Base-by-base conservation (phyloP, 2,888 invertebrate genomes). In the Monopis laevigella region DNA sequence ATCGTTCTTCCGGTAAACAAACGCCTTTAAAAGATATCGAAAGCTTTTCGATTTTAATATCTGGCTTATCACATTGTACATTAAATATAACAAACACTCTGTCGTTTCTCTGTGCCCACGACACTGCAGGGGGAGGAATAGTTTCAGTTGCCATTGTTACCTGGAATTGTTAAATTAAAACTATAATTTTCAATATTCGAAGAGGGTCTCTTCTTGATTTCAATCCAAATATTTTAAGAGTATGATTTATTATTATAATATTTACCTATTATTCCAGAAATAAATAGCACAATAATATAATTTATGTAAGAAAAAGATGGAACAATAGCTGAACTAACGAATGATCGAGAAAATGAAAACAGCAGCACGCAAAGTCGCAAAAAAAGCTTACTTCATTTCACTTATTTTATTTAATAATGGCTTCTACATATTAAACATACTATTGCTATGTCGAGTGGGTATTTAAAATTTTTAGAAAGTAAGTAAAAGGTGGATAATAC, bases 61-160 rank as follows among this genome's bases (percentile, higher is more conserved):
- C 85, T 35, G 94, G 89, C 62, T 90, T 86, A 73, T 90, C 88
- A 70, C 91, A 90, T 84, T 96, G 93, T 58, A 96, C 84, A 67
- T 93, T 90, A 65, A 98, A 88, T 52, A 94, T 94, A 53, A 97
- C 75, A 71, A 88, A 92, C 47, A 98, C 75, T 53, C 88, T 75
- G 51, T 87, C 84, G 54, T 84, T 87, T 64, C 93, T 85, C 75
- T 98, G 97, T 41, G 97, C 97, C 98, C 98, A 98, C 63, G 90
- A 87, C 44, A 96, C 90, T 44, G 92, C 88, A 41, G 96, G 96
- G 41, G 96, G 96, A n/a, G 40, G 38, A 7, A 13, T 36, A 5
- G 35, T 29, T 54, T 70, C 51, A 51, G 43, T n/a, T 21, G 27
- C 39, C 43, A 43, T 43, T 17, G 28, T 19, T 39, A 17, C 13